These are phyloP conservation scores for Halesus radiatus DNA, from an alignment of 1,140 invertebrate genomes.

Conservation along the genomic window DNA sequence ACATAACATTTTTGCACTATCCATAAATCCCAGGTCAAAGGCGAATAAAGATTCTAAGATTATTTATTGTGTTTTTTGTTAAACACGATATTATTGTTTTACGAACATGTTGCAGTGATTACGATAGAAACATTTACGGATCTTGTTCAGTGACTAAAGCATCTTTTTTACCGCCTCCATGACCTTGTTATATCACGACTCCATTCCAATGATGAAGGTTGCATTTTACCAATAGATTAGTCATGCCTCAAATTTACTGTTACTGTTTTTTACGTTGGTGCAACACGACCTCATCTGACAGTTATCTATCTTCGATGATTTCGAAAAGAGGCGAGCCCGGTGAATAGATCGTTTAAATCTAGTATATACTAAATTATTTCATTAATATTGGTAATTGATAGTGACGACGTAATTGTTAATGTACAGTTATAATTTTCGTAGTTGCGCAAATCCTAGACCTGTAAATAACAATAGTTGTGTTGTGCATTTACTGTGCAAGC, in stretches of 20 bases:
- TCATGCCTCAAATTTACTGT: background rate
- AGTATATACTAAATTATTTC: too few species aligned
- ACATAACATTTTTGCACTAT: too few species aligned
- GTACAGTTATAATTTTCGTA: too few species aligned
- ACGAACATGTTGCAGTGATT: background rate
- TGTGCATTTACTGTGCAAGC: too few species aligned
- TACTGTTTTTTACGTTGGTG: background rate
- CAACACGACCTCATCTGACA: background rate
- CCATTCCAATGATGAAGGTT: background rate
- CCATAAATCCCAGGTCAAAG: too few species aligned
- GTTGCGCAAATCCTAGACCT: too few species aligned
- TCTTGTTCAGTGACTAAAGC: background rate
- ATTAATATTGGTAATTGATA: too few species aligned
- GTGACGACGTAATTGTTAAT: too few species aligned
- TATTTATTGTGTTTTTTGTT: too few species aligned
- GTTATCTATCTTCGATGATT: background rate
- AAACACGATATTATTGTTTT: background rate
- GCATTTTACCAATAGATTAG: background rate
- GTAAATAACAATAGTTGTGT: too few species aligned
- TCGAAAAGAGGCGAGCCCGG: background rate
- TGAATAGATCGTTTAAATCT: background rate
- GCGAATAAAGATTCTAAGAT: too few species aligned
- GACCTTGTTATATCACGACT: slow-evolving; percentile 15
- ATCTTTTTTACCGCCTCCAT: background rate
- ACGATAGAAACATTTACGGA: background rate